phyloP scores from a whole-genome alignment of 1,140 invertebrate species.

The Trinorchestia longiramus region DNA sequence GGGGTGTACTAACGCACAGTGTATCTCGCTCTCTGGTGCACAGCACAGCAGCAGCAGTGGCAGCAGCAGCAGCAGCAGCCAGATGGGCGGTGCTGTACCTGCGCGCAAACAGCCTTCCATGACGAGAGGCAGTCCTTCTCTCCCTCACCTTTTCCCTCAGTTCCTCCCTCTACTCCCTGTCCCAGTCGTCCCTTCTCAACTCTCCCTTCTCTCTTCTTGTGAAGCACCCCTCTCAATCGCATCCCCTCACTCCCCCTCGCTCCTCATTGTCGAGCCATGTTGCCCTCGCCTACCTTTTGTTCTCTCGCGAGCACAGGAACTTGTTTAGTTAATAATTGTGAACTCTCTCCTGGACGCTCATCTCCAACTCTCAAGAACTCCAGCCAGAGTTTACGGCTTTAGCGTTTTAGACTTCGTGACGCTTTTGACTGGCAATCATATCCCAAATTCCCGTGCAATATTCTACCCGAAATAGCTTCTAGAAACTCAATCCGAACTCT shows the following conservation, averaged over 20 bases:
- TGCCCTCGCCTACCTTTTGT: slow-evolving; percentile 51
- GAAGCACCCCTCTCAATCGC: slow-evolving; percentile 17
- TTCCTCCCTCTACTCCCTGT: neutral
- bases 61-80: neutral
- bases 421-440: slow-evolving; percentile 48
- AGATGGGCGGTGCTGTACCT: slow-evolving; percentile 40
- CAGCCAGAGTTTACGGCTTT: slow-evolving; percentile 13
- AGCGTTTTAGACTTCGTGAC: slow-evolving; percentile 36
- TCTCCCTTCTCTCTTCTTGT: neutral
- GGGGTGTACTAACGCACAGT: neutral
- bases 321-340: slow-evolving; percentile 53
- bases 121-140: slow-evolving; percentile 37
- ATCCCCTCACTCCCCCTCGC: neutral
- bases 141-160: neutral
- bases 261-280: slow-evolving; percentile 24
- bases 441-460: slow-evolving; percentile 39
- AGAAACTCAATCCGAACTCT: slow-evolving; percentile 39
- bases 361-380: slow-evolving; percentile 48
- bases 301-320: slow-evolving; percentile 44
- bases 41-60: neutral
- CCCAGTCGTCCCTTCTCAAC: neutral
- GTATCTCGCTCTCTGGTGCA: neutral
- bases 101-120: slow-evolving; percentile 47
- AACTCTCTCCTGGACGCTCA: slow-evolving; percentile 8
- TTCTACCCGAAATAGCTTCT: slow-evolving; percentile 29